Evolutionary conservation across 2,888 invertebrate genomes (phyloP).

Genomic region (Ferrisia virgata): DNA sequence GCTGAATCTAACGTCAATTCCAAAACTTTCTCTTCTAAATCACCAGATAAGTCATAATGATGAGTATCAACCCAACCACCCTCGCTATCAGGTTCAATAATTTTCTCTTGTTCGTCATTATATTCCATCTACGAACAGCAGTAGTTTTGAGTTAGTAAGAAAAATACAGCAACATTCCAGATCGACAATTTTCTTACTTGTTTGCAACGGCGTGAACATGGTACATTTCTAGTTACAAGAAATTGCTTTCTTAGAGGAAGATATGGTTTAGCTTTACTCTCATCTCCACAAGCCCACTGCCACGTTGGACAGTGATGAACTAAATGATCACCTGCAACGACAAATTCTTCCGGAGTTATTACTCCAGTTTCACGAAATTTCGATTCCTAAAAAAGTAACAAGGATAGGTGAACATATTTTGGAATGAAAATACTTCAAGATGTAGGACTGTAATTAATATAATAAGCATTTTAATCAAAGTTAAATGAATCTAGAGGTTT

Average conservation of each 20-base stretch:
- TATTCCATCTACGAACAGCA: constrained; percentile 73
- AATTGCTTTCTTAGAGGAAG: constrained; percentile 95
- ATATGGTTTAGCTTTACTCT: constrained; percentile 81
- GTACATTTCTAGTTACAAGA: constrained; percentile 93
- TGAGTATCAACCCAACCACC: constrained; percentile 99
- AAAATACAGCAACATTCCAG: not conserved
- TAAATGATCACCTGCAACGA: constrained; percentile 95
- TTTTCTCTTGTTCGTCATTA: constrained; percentile 82
- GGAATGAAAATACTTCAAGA: not conserved
- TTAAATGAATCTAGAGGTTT: not conserved
- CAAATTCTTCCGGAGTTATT: constrained; percentile 98
- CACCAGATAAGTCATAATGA: constrained; percentile 69
- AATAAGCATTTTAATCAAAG: not conserved
- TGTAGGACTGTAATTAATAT: not conserved
- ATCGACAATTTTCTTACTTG: constrained; percentile 58
- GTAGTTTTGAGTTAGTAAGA: constrained; percentile 51
- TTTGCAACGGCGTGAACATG: constrained; percentile 92
- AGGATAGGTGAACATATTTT: not conserved
- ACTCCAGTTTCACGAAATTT: constrained; percentile 97
- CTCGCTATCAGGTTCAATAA: constrained; percentile 80
- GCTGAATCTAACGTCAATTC: constrained; percentile 82
- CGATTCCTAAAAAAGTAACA: constrained; percentile 68
- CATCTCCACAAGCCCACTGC: constrained; percentile 96
- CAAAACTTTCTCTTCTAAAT: constrained; percentile 70
- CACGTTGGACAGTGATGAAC: constrained; percentile 99